Base-by-base conservation (phyloP, 2,113 vertebrate genomes). In the Gorsachius goisagi region DNA sequence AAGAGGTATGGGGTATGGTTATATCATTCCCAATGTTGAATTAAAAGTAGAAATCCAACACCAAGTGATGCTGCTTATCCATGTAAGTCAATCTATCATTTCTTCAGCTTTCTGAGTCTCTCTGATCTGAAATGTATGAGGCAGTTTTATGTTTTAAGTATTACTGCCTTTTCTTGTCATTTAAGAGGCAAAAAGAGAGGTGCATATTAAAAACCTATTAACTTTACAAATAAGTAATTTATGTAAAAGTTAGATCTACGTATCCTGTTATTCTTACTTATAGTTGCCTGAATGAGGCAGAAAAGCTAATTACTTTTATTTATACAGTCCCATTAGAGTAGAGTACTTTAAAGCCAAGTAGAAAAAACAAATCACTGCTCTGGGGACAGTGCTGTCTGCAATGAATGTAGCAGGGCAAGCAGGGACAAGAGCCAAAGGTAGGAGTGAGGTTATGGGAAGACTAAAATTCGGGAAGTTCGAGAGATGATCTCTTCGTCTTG, bases 11-110 rank as follows among this genome's bases (percentile, higher is more conserved):
- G 71, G 87, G 73, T 77, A 86, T 32, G 69, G 84, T 95, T 97
- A 91, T 95, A 81, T 79, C 24, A 93, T 98, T 96, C 90, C 90
- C 88, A 97, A 27, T 67, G 58, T 35, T 94, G 94, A 97, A 91
- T 94, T 96, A 89, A 96, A 95, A 97, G 90, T 64, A 86, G 95
- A 96, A 98, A 97, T 90, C 64, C 82, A 95, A 96, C 81, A 97
- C 62, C 66, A 94, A 95, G 80, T 76, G 86, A 94, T 95, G 90
- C 76, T 97, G 88, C 68, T 56, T 58, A 77, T 92, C 93, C 84
- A 53, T 86, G 22, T 63, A 96, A 95, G 47, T 64, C 95, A 52
- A 53, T 78, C 53, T 85, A 95, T 90, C 33, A 68, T 85, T 95
- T 94, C 83, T 68, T 81, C 89, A 83, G 88, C 56, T 95, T 97